Evolutionary conservation across 1,140 invertebrate species (phyloP), one percentile per base, ranked within the genome.

Genomic region (Drosophila burlai): DNA sequence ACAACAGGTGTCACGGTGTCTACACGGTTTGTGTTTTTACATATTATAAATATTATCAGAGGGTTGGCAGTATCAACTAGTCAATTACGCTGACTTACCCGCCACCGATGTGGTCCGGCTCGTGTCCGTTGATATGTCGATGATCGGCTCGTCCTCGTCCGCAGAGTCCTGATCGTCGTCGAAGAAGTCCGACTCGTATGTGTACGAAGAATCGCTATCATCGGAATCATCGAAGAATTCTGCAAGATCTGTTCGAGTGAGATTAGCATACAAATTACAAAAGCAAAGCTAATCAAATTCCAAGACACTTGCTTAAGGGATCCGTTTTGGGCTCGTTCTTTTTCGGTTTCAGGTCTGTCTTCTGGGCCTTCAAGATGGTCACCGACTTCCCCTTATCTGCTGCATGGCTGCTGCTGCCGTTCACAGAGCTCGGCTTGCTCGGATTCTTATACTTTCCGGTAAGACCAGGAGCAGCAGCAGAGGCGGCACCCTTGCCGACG

Each of bases 11-110:
- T 84, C 85, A 89, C 85, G 65, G 85, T 78, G 66, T 90, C 84
- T 89, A 84, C 84, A 90, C 84, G 81, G 81, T 91, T 83, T 86
- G 52, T 87, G 76, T 80, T 59, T 79, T 81, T 80, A 80, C 67
- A 89, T 71, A 84, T 89, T 82, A 90, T 90, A 69, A 85, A 90
- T 89, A 85, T 85, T 73, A 89, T 89, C 85, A 90, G 86, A 85
- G 82, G 85, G 78, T 91, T 90, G 86, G 81, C 86, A 90, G 85
- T 90, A 89, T 82, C 85, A 90, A 89, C 82, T 76, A 85, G 79
- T 82, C 16, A 63, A 49, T 47, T 52, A 61, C 60, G 62, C 36
- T 58, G 50, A 90, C 85, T 90, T 90, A 90, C 85, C 85, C 82
- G 86, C 79, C 57, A 91, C 57, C 49, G 79, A 91, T 42, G 68